Evolutionary conservation across 2,888 invertebrate genomes (phyloP).

Genomic region (Drosophila multiciliata): DNA sequence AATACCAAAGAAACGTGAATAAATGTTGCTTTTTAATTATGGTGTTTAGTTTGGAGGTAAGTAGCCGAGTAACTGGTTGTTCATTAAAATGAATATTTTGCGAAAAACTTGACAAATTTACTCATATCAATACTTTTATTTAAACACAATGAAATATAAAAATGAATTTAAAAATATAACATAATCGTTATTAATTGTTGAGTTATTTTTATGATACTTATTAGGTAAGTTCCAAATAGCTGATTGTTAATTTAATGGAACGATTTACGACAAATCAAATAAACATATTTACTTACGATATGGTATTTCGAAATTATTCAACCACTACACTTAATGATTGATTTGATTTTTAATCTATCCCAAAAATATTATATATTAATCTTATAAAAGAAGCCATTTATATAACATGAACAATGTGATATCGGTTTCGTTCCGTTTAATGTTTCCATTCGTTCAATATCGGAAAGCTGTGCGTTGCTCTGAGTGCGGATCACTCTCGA

Average conservation of each 20-base stretch:
- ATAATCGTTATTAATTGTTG: conserved; percentile 35
- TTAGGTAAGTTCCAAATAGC: background rate
- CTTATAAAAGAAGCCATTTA: no score
- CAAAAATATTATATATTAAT: background rate
- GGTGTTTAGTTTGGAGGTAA: conserved; percentile 1
- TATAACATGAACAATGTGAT: background rate
- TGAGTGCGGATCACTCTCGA: background rate
- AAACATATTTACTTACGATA: background rate
- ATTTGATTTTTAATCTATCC: background rate
- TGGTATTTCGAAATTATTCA: background rate
- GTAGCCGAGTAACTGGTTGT: background rate
- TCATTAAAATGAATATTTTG: background rate
- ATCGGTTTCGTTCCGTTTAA: background rate
- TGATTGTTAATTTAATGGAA: background rate
- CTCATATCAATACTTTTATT: background rate
- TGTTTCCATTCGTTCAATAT: background rate
- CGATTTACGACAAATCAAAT: background rate
- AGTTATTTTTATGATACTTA: background rate
- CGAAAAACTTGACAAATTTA: background rate
- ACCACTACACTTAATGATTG: background rate
- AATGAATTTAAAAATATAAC: conserved; percentile 77
- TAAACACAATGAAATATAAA: conserved; percentile 32
- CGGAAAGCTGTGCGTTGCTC: background rate
- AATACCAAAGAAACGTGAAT: conserved; percentile 69
- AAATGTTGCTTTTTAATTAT: background rate